Evolutionary conservation across 2,888 invertebrate species (phyloP), one percentile per base, ranked within the genome.

Genomic region (Drosophila flavopinicola): DNA sequence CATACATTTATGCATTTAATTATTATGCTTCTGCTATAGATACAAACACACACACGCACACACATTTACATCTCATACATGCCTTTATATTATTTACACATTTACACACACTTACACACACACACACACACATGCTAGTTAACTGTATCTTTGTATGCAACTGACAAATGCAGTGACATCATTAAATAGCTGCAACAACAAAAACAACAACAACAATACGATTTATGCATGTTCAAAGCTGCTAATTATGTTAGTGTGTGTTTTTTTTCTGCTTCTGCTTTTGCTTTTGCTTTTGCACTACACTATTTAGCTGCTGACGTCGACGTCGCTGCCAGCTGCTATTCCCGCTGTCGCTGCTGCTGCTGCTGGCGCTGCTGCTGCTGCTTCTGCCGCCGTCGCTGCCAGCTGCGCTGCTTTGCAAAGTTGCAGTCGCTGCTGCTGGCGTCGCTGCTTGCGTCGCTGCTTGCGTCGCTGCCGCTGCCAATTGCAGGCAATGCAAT

Each of bases 401-500:
- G 39, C 41, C 41, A 39, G 45, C 37, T 41, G 45, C 39, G 39
- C 49, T 49, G 48, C 48, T 33, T 17, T 24, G 51, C 41, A 35
- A 37, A 39, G 44, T 66, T 41, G 30, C 20, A 41, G 63, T 24
- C 41, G 48, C 20, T 23, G 45, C 6, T 9, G 23, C 33, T 39
- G 47, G n/a, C n/a, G n/a, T 41, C 35, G 9, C 58, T 29, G 52
- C 25, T 17, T 7, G 17, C 17, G 37, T 9, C 52, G 52, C 25
- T 32, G 70, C 72, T 29, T 11, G 29, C 59, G 33, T 32, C 15
- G 29, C 59, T 13, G 47, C 69, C 24, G 83, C 73, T 38, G 58
- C 52, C 58, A 63, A 20, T 48, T 67, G 75, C 75, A 85, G 76
- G 83, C 88, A 83, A 68, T 85, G 85, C 83, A 89, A 77, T 76